Percentiles rank a stretch among this genome's conserved stretches.
Evolutionary conservation across 1,140 invertebrate species (phyloP).

Genomic region (Drosophila kepulauana): DNA sequence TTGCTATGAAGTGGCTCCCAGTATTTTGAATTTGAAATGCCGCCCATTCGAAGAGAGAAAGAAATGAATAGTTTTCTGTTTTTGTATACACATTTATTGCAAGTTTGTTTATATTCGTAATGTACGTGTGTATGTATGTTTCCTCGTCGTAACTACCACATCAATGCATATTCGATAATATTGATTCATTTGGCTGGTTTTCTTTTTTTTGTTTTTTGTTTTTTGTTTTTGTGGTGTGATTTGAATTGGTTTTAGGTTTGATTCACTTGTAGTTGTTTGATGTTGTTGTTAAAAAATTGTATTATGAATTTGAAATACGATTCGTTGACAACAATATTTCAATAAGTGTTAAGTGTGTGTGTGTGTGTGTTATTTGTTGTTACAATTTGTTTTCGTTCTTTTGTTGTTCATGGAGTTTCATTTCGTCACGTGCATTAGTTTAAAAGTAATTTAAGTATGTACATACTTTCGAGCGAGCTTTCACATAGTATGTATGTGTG

Average conservation of each 20-base stretch:
- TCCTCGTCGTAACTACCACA: constrained; percentile 77
- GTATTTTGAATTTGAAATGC: constrained; percentile 29
- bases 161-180: constrained; percentile 73
- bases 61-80: constrained; percentile 22
- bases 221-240: neutral
- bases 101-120: constrained; percentile 77
- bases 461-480: constrained; percentile 42
- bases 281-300: constrained; percentile 57
- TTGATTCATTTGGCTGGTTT: constrained; percentile 27
- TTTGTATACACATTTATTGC: constrained; percentile 83
- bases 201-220: constrained; percentile 9
- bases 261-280: constrained; percentile 27
- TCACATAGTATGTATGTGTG: constrained; percentile 18
- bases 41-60: neutral
- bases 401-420: constrained; percentile 28
- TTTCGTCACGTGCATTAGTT: constrained; percentile 49
- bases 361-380: constrained; percentile 27
- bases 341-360: constrained; percentile 10
- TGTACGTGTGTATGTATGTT: constrained; percentile 73
- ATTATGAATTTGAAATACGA: constrained; percentile 53
- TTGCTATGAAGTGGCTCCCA: neutral
- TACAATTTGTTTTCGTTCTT: constrained; percentile 29
- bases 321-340: constrained; percentile 30
- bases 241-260: constrained; percentile 41
- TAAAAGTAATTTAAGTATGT: constrained; percentile 47